Conservation (phyloP, 2,797 vertebrate genomes). For the Geotrypetes seraphini region DNA sequence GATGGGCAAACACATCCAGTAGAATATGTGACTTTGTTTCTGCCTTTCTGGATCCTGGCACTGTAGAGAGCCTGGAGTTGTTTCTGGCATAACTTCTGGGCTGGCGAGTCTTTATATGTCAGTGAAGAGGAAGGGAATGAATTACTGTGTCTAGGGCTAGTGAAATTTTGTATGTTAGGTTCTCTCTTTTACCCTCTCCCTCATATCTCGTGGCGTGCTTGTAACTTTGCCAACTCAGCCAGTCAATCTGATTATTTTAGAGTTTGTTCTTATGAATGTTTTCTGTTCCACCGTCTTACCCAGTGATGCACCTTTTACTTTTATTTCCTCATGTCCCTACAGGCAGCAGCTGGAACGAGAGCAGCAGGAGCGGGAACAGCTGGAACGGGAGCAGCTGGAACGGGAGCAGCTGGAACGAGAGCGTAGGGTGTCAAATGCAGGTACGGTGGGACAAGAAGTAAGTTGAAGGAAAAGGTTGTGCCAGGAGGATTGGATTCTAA, state of each 20-base stretch:
- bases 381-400: too few species aligned
- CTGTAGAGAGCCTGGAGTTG: neutral
- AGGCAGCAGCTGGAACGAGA: slow-evolving; percentile 14
- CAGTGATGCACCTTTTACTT: neutral
- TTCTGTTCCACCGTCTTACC: neutral
- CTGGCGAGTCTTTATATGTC: too few species aligned
- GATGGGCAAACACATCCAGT: too few species aligned
- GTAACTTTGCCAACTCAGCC: neutral
- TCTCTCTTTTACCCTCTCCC: too few species aligned
- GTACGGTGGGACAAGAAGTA: neutral
- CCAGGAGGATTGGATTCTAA: too few species aligned
- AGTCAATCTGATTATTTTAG: too few species aligned
- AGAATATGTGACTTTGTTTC: slow-evolving; percentile 6
- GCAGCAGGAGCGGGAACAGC: slow-evolving; percentile 2
- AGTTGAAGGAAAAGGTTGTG: neutral
- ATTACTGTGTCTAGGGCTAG: neutral
- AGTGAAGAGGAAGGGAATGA: neutral
- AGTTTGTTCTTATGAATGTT: too few species aligned
- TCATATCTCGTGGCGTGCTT: too few species aligned
- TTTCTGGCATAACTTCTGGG: too few species aligned
- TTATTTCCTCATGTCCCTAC: rapidly evolving
- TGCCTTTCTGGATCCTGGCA: neutral
- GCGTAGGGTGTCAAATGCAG: slow-evolving; percentile 24
- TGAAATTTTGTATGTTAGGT: too few species aligned
- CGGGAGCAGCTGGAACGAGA: slow-evolving; percentile 25